Base-by-base conservation (phyloP, 2,888 invertebrate genomes). In the Oscheius sp. region DNA sequence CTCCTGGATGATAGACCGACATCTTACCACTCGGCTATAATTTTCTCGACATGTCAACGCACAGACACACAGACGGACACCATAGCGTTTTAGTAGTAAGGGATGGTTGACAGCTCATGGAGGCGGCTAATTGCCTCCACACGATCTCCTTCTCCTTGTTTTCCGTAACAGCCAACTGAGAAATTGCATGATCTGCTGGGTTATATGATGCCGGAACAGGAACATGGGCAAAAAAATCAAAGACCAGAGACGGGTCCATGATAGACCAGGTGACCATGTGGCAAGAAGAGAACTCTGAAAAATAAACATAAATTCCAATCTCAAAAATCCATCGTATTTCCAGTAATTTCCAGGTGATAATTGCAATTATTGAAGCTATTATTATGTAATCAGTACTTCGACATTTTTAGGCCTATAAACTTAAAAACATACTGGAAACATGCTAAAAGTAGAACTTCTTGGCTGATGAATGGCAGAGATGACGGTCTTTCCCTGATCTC, bases 381-480 rank as follows among this genome's bases (percentile, higher is more conserved):
- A n/a, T n/a, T n/a, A n/a, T n/a, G n/a, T n/a, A n/a, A n/a, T n/a
- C n/a, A n/a, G n/a, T n/a, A n/a, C n/a, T n/a, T n/a, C n/a, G n/a
- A n/a, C n/a, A n/a, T n/a, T n/a, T n/a, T n/a, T n/a, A n/a, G n/a
- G n/a, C n/a, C n/a, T n/a, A n/a, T n/a, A n/a, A n/a, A n/a, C n/a
- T n/a, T n/a, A n/a, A n/a, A 58, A 27, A 58, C 1, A n/a, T 9
- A 12, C 13, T 2, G 13, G 94, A 87, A 96, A 96, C 91, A 95
- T 92, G 27, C 93, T 92, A 88, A 94, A 96, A 18, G 91, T 89
- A 89, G 96, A 95, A 0, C 95, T 95, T 0, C 94, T 94, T 0
- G 96, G 96, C 89, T 97, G 96, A 90, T 97, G 96, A 79, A 97
- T 94, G 1, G 96, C 96, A 85, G 94, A 93, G 27, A 97, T 92